Conservation (phyloP, 2,888 invertebrate species). For the Eugnorisma glareosa region DNA sequence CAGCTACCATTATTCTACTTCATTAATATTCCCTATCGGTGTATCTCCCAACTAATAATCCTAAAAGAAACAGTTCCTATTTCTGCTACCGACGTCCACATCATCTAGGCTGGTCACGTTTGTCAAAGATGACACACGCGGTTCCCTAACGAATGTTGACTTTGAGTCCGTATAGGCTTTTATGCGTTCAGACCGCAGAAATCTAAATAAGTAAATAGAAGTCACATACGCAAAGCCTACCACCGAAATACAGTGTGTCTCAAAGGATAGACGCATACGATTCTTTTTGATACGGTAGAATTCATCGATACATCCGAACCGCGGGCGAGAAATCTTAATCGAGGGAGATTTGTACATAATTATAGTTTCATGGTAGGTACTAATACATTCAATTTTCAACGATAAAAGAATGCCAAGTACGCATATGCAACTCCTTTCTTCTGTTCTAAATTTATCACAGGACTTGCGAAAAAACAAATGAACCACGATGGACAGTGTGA, state of each 20-base stretch:
- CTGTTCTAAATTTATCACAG: neutral
- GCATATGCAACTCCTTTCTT: neutral
- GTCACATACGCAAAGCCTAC: conserved; percentile 9
- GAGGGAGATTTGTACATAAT: neutral
- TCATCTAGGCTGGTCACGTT: conserved; percentile 81
- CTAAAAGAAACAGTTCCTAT: conserved; percentile 48
- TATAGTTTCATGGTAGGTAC: too few species aligned
- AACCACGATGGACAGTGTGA: neutral
- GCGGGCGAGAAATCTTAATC: too few species aligned
- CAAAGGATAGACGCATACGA: neutral
- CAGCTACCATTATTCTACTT: neutral
- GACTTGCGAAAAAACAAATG: neutral
- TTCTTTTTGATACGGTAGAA: neutral
- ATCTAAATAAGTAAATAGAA: conserved; percentile 56
- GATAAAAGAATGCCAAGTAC: neutral
- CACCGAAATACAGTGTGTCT: neutral
- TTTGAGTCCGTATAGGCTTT: conserved; percentile 71
- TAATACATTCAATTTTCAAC: too few species aligned
- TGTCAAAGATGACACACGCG: conserved; percentile 82
- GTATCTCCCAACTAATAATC: conserved; percentile 1
- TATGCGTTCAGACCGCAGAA: conserved; percentile 56
- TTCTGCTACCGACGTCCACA: conserved; percentile 54
- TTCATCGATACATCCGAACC: neutral
- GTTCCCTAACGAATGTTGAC: conserved; percentile 87
- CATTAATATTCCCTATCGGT: conserved; percentile 4